A percentile compares a stretch with the other conserved stretches of the same genome.
Conservation (phyloP, 2,113 vertebrate genomes). For the Miniopterus natalensis region DNA sequence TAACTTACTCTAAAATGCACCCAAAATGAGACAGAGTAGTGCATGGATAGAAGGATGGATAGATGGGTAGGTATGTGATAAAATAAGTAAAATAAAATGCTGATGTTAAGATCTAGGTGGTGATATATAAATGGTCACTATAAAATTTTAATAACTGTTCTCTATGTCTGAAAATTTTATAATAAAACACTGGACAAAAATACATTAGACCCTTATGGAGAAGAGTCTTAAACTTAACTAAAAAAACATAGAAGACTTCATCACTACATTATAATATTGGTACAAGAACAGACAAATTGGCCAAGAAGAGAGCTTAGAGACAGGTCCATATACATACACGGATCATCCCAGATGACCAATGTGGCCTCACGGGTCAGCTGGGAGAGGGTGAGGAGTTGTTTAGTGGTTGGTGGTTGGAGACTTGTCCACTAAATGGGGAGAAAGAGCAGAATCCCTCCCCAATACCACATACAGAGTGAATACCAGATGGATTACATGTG, state of each 20-base stretch:
- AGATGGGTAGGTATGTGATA: neutral
- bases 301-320: neutral
- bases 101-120: neutral
- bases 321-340: rapidly evolving
- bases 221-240: slow-evolving; percentile 14
- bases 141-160: neutral
- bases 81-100: neutral
- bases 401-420: neutral
- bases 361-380: neutral
- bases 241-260: neutral
- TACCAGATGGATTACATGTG: neutral
- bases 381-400: neutral
- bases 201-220: neutral
- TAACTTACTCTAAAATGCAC: neutral
- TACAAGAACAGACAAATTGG: neutral
- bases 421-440: neutral
- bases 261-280: neutral
- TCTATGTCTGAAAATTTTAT: neutral
- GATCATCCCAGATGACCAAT: too few species aligned
- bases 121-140: neutral
- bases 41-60: neutral
- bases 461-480: neutral
- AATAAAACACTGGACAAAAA: neutral
- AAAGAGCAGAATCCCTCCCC: neutral
- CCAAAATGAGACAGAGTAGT: neutral